Conservation (phyloP, 2,888 invertebrate species). For the Heteropelma amictum region DNA sequence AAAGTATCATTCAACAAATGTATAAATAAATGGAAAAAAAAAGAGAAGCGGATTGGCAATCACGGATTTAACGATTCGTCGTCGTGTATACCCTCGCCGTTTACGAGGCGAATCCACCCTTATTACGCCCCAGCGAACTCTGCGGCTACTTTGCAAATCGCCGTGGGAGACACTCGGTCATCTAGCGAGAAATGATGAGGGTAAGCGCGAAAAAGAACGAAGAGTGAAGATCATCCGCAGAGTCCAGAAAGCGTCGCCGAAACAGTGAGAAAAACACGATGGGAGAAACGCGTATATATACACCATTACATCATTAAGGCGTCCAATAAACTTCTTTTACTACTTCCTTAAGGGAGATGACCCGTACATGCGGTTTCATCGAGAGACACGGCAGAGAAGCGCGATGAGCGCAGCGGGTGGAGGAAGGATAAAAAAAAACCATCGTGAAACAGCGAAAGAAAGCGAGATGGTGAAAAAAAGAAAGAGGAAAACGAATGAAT, state of each 20-base stretch:
- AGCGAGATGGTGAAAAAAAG: conserved; percentile 1
- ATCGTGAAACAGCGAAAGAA: no score
- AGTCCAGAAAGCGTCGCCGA: conserved; percentile 16
- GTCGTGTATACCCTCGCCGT: conserved; percentile 45
- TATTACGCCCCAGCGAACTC: conserved; percentile 61
- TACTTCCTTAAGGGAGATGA: conserved; percentile 65
- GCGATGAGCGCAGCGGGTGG: neutral
- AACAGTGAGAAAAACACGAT: conserved; percentile 32
- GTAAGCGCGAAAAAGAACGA: neutral
- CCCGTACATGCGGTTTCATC: conserved; percentile 21
- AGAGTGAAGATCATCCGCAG: neutral
- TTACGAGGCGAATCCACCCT: conserved; percentile 66
- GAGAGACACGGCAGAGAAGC: neutral
- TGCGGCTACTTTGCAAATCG: conserved; percentile 61
- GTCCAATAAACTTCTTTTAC: conserved; percentile 70
- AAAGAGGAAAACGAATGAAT: neutral
- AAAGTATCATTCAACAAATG: neutral
- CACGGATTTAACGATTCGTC: conserved; percentile 65
- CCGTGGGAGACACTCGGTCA: conserved; percentile 63
- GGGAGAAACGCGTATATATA: conserved; percentile 38
- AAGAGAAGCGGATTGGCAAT: conserved; percentile 38
- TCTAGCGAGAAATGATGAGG: conserved; percentile 23
- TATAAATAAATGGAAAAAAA: conserved; percentile 4
- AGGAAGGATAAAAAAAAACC: neutral
- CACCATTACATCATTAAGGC: conserved; percentile 69